A percentile compares a stretch with the other conserved stretches of the same genome.
Conservation (phyloP, 1,140 invertebrate genomes). For the Vollenhovia emeryi region DNA sequence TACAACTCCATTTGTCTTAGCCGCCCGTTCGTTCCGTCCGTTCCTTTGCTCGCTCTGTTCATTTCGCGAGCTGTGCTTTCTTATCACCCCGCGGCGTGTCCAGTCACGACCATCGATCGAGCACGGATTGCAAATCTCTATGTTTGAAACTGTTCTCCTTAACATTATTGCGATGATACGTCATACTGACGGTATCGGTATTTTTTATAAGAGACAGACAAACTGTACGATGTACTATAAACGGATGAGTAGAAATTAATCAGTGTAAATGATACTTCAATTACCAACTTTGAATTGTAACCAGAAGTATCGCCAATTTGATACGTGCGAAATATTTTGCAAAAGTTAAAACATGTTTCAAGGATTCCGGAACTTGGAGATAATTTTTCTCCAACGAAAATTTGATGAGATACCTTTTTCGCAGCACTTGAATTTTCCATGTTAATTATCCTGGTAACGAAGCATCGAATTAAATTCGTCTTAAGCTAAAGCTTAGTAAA, state of each 20-base stretch:
- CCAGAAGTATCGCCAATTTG: neutral
- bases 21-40: neutral
- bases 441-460: constrained; percentile 42
- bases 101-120: neutral
- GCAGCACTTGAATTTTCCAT: constrained; percentile 17
- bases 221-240: neutral
- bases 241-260: neutral
- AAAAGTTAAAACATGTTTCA: constrained; percentile 18
- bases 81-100: neutral
- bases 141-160: neutral
- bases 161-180: neutral
- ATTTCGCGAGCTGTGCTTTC: constrained; percentile 17
- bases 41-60: neutral
- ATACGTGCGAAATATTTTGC: neutral
- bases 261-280: too few species aligned
- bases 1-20: constrained; percentile 41
- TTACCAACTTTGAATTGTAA: neutral
- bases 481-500: constrained; percentile 36
- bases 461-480: constrained; percentile 43
- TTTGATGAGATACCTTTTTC: constrained; percentile 28
- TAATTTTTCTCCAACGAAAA: neutral
- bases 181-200: neutral
- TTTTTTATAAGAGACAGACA: neutral
- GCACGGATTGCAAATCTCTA: constrained; percentile 41
- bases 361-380: neutral